Evolutionary conservation across 2,113 vertebrate species (phyloP).

Genomic region (Charina bottae): DNA sequence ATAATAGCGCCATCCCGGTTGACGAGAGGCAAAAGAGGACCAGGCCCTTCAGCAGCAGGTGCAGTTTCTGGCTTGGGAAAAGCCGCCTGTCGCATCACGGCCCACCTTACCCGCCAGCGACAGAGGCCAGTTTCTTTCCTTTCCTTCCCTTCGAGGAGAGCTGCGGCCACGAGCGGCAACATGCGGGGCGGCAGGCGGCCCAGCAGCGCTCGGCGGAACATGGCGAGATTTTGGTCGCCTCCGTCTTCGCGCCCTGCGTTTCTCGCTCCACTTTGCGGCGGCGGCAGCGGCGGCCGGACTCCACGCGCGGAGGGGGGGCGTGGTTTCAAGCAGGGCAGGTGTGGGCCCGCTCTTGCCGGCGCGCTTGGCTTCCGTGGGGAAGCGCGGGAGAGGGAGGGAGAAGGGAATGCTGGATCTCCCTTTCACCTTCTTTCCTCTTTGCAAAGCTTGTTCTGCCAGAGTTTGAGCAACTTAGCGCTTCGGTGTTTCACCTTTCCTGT

Average conservation of each 20-base stretch:
- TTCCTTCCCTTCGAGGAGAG: slow-evolving; percentile 66
- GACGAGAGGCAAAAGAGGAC: no score
- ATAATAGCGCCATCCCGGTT: no score
- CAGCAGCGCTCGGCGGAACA: slow-evolving; percentile 65
- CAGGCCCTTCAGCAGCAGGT: background rate
- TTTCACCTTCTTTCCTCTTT: background rate
- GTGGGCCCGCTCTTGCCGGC: background rate
- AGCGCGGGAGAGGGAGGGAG: background rate
- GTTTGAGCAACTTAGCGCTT: background rate
- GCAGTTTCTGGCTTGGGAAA: background rate
- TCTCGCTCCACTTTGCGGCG: background rate
- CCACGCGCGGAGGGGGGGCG: background rate
- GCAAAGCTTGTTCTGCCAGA: background rate
- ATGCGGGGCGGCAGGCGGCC: slow-evolving; percentile 42
- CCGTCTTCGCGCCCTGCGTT: background rate
- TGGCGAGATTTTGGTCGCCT: slow-evolving; percentile 23
- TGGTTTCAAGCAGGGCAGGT: background rate
- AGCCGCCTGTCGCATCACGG: background rate
- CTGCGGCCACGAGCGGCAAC: slow-evolving; percentile 68
- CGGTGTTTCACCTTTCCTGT: background rate
- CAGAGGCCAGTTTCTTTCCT: slow-evolving; percentile 53
- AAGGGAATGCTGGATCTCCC: background rate
- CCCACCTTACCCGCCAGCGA: slow-evolving; percentile 64
- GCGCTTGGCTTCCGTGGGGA: background rate
- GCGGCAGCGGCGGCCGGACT: background rate